These are phyloP conservation scores for Pituophis catenifer DNA, from an alignment of 2,113 vertebrate genomes.

Conservation along the genomic window DNA sequence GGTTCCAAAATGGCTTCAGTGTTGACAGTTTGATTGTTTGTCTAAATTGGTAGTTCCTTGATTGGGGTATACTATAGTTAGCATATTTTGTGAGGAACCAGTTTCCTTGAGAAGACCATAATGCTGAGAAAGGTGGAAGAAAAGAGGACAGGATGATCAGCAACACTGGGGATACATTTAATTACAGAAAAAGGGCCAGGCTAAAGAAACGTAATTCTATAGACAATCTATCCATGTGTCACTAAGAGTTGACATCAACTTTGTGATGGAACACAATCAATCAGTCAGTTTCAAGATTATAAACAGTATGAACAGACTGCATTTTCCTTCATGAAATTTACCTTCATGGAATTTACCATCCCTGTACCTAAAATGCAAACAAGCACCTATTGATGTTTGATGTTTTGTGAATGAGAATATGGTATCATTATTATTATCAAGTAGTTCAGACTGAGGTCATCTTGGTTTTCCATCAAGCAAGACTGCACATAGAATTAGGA, in stretches of 20 bases:
- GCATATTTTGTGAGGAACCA: neutral
- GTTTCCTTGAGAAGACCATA: neutral
- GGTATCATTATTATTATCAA: conserved; percentile 31
- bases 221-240: neutral
- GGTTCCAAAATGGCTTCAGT: too few relatives aligned
- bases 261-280: neutral
- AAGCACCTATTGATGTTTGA: neutral
- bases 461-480: conserved; percentile 31
- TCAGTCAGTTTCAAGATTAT: neutral
- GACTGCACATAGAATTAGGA: conserved; percentile 15
- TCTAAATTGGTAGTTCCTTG: too few relatives aligned
- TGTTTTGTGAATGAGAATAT: conserved; percentile 35
- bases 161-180: neutral
- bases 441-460: neutral
- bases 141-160: neutral
- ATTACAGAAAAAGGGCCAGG: neutral
- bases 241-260: neutral
- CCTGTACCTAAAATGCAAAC: conserved; percentile 1
- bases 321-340: conserved; percentile 22
- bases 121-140: neutral
- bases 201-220: neutral
- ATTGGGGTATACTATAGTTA: neutral
- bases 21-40: too few relatives aligned
- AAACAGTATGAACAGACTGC: neutral
- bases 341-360: neutral